phyloP scores from a whole-genome alignment of 2,888 invertebrate genomes.

The Drosophila mercatorum region DNA sequence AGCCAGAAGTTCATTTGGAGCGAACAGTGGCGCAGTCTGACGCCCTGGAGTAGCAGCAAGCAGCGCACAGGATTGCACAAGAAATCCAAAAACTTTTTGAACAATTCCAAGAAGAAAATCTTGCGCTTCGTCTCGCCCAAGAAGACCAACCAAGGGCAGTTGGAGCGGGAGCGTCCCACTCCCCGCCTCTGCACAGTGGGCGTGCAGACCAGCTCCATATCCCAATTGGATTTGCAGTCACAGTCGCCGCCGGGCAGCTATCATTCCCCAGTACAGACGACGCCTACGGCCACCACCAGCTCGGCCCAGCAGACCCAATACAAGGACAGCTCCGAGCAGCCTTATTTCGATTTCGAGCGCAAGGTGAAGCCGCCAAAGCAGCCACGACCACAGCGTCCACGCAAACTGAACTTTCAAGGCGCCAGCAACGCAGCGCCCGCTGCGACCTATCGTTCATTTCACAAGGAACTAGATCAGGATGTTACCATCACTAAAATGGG shows the following conservation, averaged over 20 bases:
- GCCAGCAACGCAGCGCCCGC: slow-evolving; percentile 36
- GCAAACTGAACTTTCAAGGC: slow-evolving; percentile 75
- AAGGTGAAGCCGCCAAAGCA: slow-evolving; percentile 78
- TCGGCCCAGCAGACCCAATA: slow-evolving; percentile 31
- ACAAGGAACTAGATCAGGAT: slow-evolving; percentile 82
- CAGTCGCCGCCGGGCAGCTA: slow-evolving; percentile 83
- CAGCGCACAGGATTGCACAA: slow-evolving; percentile 44
- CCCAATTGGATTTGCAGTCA: slow-evolving; percentile 59
- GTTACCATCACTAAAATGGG: slow-evolving; percentile 82
- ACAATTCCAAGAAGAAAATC: slow-evolving; percentile 81
- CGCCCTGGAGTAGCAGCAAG: slow-evolving; percentile 76
- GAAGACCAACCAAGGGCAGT: slow-evolving; percentile 60
- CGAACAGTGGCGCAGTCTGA: slow-evolving; percentile 77
- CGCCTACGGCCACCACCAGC: slow-evolving; percentile 51
- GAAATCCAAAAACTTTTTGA: slow-evolving; percentile 76
- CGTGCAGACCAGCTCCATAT: slow-evolving; percentile 75
- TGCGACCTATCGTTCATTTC: slow-evolving; percentile 82
- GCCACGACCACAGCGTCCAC: slow-evolving; percentile 54
- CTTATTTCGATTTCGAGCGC: slow-evolving; percentile 82
- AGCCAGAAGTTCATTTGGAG: slow-evolving; percentile 76
- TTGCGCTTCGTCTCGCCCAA: slow-evolving; percentile 81
- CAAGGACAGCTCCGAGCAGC: slow-evolving; percentile 30
- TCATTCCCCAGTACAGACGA: slow-evolving; percentile 79
- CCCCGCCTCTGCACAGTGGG: slow-evolving; percentile 73
- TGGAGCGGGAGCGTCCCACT: slow-evolving; percentile 8